A percentile compares a stretch with the other conserved stretches of the same genome.
Evolutionary conservation across 2,797 vertebrate species (phyloP).

Genomic region (Fundulus diaphanus): DNA sequence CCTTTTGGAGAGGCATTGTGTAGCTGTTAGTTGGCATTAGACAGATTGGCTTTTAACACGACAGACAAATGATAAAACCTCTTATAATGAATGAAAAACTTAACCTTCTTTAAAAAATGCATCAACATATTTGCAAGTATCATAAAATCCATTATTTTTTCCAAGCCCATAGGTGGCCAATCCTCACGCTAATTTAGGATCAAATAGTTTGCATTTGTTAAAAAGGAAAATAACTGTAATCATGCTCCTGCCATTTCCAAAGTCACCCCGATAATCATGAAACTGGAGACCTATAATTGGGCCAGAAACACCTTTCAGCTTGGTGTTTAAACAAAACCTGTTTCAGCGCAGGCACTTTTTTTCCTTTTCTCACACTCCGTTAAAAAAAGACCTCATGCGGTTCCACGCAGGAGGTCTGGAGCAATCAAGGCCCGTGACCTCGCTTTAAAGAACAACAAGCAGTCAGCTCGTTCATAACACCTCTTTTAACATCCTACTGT

Average conservation of each 20-base stretch:
- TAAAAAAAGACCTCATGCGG: conserved; percentile 46
- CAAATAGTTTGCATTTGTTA: conserved; percentile 23
- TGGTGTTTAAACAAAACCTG: conserved; percentile 9
- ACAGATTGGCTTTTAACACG: not conserved
- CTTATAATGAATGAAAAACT: not conserved
- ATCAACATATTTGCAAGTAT: not conserved
- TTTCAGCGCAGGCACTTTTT: not conserved
- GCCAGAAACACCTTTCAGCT: conserved; percentile 14
- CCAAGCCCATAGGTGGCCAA: not conserved
- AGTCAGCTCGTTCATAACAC: conserved; percentile 43
- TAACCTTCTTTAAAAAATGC: not conserved
- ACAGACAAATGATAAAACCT: not conserved
- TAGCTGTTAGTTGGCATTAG: not conserved
- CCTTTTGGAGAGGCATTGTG: not conserved
- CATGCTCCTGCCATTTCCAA: conserved; percentile 26
- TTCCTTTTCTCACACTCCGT: conserved; percentile 12
- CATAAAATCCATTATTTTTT: conserved; percentile 1
- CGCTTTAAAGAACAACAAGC: conserved; percentile 62
- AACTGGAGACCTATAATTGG: conserved; percentile 30
- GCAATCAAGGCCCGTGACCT: conserved; percentile 63
- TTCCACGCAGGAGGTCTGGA: conserved; percentile 55
- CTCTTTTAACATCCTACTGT: conserved; percentile 15
- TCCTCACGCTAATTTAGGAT: conserved; percentile 9
- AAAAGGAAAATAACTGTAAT: conserved; percentile 37
- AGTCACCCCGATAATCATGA: conserved; percentile 17